A percentile compares a stretch with the other conserved stretches of the same genome.
Evolutionary conservation across 2,797 vertebrate genomes (phyloP).

Genomic region (Xenentodon cancila): DNA sequence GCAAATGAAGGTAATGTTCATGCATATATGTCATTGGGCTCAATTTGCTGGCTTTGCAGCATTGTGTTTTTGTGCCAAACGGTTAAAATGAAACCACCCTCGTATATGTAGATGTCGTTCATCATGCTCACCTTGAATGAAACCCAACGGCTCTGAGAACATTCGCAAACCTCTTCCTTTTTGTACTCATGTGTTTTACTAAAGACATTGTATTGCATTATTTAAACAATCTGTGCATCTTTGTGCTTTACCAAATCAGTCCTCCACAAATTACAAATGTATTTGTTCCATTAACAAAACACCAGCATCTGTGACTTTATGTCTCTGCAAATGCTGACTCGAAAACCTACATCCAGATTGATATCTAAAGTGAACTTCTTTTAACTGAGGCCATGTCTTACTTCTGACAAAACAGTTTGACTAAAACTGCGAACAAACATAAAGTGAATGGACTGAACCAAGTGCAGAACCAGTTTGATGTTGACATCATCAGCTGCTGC

Average conservation of each 20-base stretch:
- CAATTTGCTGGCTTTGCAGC: slow-evolving; percentile 7
- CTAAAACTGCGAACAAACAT: no score
- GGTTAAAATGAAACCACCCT: slow-evolving; percentile 2
- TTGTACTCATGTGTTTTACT: background rate
- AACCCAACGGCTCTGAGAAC: background rate
- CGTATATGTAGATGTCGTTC: background rate
- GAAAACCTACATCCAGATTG: background rate
- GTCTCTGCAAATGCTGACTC: background rate
- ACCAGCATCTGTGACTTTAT: background rate
- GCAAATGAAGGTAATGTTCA: slow-evolving; percentile 60
- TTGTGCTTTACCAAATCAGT: background rate
- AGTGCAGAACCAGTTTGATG: no score
- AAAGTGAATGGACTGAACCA: no score
- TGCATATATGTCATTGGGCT: slow-evolving; percentile 44
- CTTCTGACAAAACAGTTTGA: no score
- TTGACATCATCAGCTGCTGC: no score
- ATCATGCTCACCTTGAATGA: background rate
- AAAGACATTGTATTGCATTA: background rate
- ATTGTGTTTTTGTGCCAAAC: background rate
- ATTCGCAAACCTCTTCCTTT: background rate
- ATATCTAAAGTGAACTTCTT: slow-evolving; percentile 26
- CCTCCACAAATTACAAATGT: no score
- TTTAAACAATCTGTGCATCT: background rate
- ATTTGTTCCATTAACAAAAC: background rate
- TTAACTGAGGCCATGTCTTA: background rate